Evolutionary conservation across 2,888 invertebrate genomes (phyloP), one percentile per base, ranked within the genome.

Genomic region (Drosophila seclusa): DNA sequence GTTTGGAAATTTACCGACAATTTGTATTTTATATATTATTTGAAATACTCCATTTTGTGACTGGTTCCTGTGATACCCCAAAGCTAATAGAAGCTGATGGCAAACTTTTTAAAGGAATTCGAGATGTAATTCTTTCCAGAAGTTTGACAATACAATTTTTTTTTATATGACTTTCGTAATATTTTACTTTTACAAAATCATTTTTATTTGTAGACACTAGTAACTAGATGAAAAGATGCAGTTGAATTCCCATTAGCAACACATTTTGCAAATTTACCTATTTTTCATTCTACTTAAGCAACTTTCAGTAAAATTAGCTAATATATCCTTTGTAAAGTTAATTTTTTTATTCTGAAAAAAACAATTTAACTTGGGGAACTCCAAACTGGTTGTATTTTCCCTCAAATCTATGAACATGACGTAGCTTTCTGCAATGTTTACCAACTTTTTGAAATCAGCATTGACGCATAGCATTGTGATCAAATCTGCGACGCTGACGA

Each of bases 401-500:
- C 29, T n/a, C 34, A 31, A 53, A 34, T 16, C 24, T 13, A 24
- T 2, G 2, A 53, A 13, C 24, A 29, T 78, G 80, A 78, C 77
- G 78, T 65, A 61, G 63, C 32, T 31, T 18, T 18, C 2, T 34
- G 32, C 16, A 42, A 49, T 49, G 49, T 36, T 55, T 38, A 10
- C 36, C 38, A 48, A 7, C 36, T 36, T 36, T 58, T 49, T 70
- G n/a, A 45, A n/a, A 38, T 21, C 59, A 79, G n/a, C 53, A 63
- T 75, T 80, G 76, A 78, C 79, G 80, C 68, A 70, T 72, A 40
- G 64, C 38, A 6, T 48, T 70, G 24, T 49, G 18, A 32, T 45
- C 16, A 34, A 10, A 13, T 38, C 8, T n/a, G 21, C 45, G n/a
- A n/a, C n/a, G 24, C 21, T 13, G n/a, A n/a, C 27, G 36, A 55